Percentiles rank a stretch among this genome's conserved stretches.
Evolutionary conservation across 2,888 invertebrate species (phyloP).

Genomic region (Callyntrura sp.): DNA sequence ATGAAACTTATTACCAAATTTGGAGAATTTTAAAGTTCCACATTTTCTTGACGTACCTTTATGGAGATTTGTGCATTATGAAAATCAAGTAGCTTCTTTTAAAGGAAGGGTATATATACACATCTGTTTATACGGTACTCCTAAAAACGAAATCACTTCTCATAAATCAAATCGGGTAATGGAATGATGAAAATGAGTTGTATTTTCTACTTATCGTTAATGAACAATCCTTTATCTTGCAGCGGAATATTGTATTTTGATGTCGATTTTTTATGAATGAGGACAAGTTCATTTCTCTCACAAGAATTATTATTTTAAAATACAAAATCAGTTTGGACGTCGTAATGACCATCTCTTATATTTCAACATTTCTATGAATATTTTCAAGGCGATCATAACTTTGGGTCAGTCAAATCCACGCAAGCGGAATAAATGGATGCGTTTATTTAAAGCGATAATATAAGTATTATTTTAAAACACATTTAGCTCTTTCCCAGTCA

Average conservation of each 20-base stretch:
- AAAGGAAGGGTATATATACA: no score
- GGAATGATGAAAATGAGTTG: no score
- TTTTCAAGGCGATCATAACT: not conserved
- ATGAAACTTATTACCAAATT: not conserved
- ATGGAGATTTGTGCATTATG: no score
- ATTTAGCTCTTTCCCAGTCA: no score
- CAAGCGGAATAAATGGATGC: no score
- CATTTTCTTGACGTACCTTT: no score
- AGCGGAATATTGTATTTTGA: not conserved
- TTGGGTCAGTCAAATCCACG: no score
- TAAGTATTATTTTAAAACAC: no score
- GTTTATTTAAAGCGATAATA: no score
- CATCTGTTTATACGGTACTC: not conserved
- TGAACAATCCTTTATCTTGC: not conserved
- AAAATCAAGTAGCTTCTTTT: no score
- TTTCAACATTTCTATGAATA: not conserved
- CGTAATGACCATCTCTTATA: not conserved
- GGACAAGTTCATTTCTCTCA: constrained; percentile 4
- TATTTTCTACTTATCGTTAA: not conserved
- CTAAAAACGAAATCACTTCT: not conserved
- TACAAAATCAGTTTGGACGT: not conserved
- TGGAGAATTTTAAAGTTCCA: no score
- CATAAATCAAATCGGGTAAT: no score
- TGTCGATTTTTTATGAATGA: not conserved
- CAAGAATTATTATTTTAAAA: not conserved